Base-by-base conservation (phyloP, 2,113 vertebrate species). In the Caloenas nicobarica region DNA sequence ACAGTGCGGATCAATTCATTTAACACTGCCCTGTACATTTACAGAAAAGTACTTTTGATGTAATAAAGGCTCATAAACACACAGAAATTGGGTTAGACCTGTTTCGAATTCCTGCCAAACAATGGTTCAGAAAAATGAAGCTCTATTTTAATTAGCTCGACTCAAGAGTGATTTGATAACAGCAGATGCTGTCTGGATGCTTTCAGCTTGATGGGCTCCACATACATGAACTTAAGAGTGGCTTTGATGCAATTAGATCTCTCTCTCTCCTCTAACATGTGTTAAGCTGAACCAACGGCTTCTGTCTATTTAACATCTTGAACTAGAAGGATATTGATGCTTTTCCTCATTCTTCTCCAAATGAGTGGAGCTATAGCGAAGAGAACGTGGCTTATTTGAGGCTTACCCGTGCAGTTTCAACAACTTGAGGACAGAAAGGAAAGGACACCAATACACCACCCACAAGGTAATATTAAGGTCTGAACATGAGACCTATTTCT, bases 21-120 rank as follows among this genome's bases (percentile, higher is more conserved):
- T 99, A 98, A 98, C 98, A 98, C 98, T 99, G 99, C 98, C 98
- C 99, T 98, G 98, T 98, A 99, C 99, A 99, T 99, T 99, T 99
- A 98, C 98, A 98, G 98, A 99, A 99, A 99, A 99, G 99, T 99
- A 99, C 98, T 98, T 98, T 98, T 99, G 99, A 99, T 99, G 98
- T 98, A 99, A 99, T 99, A 99, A 99, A 98, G 98, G 98, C 98
- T 99, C 98, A 99, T 99, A 99, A 99, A 99, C 99, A 99, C 98
- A 98, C 98, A 98, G 98, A 99, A 99, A 99, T 99, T 98, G 98
- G 98, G 98, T 99, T 99, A 99, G 98, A 97, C 97, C 95, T 96
- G 98, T 99, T 98, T 99, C 99, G 93, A 98, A 98, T 99, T 99
- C 98, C 99, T 98, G 98, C 98, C 98, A 99, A 99, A 99, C 99